A percentile compares a stretch with the other conserved stretches of the same genome.
Conservation (phyloP, 1,140 invertebrate species). For the Matsumurasca onukii region DNA sequence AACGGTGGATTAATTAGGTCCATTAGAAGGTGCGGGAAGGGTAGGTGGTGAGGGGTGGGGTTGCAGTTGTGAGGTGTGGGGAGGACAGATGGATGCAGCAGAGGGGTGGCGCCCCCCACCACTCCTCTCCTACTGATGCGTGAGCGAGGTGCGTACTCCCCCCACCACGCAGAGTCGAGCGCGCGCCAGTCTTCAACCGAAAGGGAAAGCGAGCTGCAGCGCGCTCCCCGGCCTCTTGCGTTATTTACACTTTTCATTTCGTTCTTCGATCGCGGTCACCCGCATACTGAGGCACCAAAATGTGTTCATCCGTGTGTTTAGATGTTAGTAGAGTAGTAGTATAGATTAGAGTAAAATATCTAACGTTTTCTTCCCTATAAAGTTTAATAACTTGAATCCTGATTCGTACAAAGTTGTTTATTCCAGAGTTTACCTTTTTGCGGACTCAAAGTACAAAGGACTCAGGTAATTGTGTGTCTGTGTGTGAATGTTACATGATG, state of each 20-base stretch:
- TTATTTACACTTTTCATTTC: conserved; percentile 26
- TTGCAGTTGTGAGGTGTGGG: conserved; percentile 2
- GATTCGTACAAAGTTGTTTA: conserved; percentile 17
- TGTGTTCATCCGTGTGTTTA: conserved; percentile 37
- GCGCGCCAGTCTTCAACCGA: conserved; percentile 31
- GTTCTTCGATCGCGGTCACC: conserved; percentile 7
- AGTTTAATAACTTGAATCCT: conserved; percentile 28
- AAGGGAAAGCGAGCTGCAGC: conserved; percentile 33
- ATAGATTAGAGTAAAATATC: conserved; percentile 13
- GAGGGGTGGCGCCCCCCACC: neutral
- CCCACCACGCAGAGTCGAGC: neutral
- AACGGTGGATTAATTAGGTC: conserved; percentile 3
- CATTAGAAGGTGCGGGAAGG: conserved; percentile 5
- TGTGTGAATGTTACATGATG: conserved; percentile 25
- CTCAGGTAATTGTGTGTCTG: conserved; percentile 3
- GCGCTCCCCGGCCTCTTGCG: neutral
- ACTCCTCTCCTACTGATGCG: conserved; percentile 1
- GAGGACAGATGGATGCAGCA: too few species aligned
- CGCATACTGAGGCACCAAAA: conserved; percentile 39
- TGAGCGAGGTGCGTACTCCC: conserved; percentile 12
- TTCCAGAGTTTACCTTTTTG: neutral
- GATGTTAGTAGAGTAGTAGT: conserved; percentile 21
- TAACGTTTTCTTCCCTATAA: neutral
- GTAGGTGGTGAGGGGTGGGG: neutral
- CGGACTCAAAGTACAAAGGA: conserved; percentile 8